Conservation (phyloP, 2,113 vertebrate genomes). For the Orycteropus afer region DNA sequence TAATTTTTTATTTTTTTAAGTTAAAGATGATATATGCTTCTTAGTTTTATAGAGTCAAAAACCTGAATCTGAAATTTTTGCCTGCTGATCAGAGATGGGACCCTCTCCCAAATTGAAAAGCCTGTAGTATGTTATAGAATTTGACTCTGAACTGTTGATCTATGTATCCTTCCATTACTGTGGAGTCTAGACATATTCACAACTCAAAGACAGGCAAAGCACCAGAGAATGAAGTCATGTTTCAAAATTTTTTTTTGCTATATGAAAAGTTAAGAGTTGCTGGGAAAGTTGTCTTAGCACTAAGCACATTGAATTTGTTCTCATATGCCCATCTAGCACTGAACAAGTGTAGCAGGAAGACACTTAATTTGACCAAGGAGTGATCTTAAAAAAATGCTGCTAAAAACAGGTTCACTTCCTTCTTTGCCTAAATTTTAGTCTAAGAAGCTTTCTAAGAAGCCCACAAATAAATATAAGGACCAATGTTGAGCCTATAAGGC, state of each 20-base stretch:
- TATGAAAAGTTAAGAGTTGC: constrained; percentile 22
- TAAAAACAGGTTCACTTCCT: not conserved
- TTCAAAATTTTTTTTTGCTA: constrained; percentile 34
- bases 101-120: not conserved
- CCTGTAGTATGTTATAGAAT: not conserved
- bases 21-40: not conserved
- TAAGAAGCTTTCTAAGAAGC: constrained; percentile 23
- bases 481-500: not conserved
- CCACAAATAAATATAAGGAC: not conserved
- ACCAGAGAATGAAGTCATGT: constrained; percentile 15
- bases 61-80: not conserved
- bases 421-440: constrained; percentile 21
- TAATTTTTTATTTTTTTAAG: not conserved
- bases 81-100: not conserved
- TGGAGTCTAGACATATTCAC: not conserved
- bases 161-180: not conserved
- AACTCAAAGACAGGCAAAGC: not conserved
- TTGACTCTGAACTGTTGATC: not conserved
- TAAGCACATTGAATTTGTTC: constrained; percentile 5
- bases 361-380: not conserved
- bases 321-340: not conserved
- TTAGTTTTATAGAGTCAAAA: constrained; percentile 22
- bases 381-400: not conserved
- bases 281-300: not conserved
- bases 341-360: not conserved